These are phyloP conservation scores for Lasioglossum marginatum DNA, from an alignment of 2,888 invertebrate species.

Conservation along the genomic window DNA sequence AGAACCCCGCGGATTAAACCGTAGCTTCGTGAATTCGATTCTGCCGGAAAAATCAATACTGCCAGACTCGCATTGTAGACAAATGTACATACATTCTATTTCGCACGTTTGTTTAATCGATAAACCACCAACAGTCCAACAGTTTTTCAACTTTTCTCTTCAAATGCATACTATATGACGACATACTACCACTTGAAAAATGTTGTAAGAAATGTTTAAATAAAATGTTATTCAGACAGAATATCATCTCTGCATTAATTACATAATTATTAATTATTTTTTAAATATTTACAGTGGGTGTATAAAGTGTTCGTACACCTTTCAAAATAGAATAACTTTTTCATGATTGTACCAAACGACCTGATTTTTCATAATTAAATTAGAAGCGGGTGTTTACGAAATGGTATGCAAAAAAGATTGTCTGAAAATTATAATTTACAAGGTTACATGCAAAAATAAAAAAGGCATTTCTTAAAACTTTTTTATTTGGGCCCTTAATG, in stretches of 20 bases:
- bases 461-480: too few species aligned
- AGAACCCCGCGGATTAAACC: constrained; percentile 18
- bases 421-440: too few species aligned
- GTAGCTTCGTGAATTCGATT: constrained; percentile 1
- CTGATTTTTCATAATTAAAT: too few species aligned
- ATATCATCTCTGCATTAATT: too few species aligned
- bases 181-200: not conserved
- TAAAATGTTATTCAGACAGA: not conserved
- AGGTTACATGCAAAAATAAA: too few species aligned
- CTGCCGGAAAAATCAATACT: constrained; percentile 11
- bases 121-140: not conserved
- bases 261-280: not conserved
- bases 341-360: too few species aligned
- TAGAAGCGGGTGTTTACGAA: too few species aligned
- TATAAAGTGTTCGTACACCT: too few species aligned
- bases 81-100: not conserved
- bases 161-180: not conserved
- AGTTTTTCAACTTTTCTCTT: not conserved
- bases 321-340: too few species aligned
- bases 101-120: not conserved
- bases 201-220: not conserved
- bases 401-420: too few species aligned
- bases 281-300: too few species aligned
- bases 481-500: too few species aligned
- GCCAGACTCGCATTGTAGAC: not conserved